Evolutionary conservation across 2,113 vertebrate genomes (phyloP).

Genomic region (Gobio gobio): DNA sequence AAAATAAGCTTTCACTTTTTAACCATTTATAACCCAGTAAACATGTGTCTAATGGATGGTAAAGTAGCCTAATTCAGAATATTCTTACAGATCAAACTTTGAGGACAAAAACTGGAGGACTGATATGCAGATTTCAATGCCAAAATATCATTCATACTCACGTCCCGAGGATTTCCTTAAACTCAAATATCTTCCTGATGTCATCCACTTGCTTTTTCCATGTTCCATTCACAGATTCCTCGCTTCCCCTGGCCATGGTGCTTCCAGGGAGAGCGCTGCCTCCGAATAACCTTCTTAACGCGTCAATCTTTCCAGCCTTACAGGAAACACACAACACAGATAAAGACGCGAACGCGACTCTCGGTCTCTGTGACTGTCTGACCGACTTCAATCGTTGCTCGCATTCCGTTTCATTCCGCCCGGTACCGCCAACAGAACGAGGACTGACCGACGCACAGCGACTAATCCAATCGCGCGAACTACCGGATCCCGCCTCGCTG

Average conservation of each 20-base stretch:
- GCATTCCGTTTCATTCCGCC: constrained; percentile 15
- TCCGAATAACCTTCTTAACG: constrained; percentile 33
- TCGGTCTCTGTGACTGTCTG: not conserved
- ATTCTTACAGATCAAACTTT: constrained; percentile 21
- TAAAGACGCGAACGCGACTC: not conserved
- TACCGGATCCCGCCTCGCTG: constrained; percentile 3
- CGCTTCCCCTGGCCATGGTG: constrained; percentile 93
- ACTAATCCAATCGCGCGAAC: constrained; percentile 29
- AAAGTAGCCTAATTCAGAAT: not conserved
- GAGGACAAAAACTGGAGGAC: not conserved
- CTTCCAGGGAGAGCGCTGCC: constrained; percentile 52
- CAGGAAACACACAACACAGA: not conserved
- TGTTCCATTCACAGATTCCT: constrained; percentile 82
- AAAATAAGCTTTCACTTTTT: not conserved
- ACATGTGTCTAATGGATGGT: not conserved
- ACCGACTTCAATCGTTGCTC: not conserved
- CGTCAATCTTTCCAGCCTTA: constrained; percentile 17
- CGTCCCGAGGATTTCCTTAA: constrained; percentile 98
- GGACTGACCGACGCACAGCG: not conserved
- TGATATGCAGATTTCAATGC: not conserved
- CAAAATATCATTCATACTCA: constrained; percentile 76
- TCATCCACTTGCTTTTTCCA: constrained; percentile 97
- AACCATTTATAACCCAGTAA: not conserved
- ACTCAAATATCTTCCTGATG: constrained; percentile 94
- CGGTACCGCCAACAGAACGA: constrained; percentile 1